These are phyloP conservation scores for Trissoscelio sp. DNA, from an alignment of 2,888 invertebrate species.

Conservation along the genomic window DNA sequence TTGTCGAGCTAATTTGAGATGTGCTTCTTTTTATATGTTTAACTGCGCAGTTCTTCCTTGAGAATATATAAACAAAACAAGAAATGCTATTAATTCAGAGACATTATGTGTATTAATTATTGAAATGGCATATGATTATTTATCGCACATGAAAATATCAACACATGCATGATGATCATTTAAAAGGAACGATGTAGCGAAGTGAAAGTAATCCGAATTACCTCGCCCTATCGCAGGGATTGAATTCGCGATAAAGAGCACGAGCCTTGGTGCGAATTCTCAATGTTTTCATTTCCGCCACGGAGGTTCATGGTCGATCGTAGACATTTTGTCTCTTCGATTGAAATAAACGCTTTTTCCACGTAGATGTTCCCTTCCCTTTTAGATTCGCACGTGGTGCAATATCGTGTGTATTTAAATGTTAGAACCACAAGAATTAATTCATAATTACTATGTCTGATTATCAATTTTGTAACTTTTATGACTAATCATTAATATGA, in stretches of 20 bases:
- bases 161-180: slow-evolving; percentile 17
- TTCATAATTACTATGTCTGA: slow-evolving; percentile 8
- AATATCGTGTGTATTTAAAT: slow-evolving; percentile 52
- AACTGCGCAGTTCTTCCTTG: too few species aligned
- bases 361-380: slow-evolving; percentile 44
- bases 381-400: slow-evolving; percentile 24
- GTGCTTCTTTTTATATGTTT: too few species aligned
- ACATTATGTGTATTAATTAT: slow-evolving; percentile 11
- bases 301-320: slow-evolving; percentile 64
- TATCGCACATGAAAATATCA: slow-evolving; percentile 29
- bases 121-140: slow-evolving; percentile 8
- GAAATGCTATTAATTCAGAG: too few species aligned
- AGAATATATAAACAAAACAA: too few species aligned
- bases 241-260: slow-evolving; percentile 56
- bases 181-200: slow-evolving; percentile 34
- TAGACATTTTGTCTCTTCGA: slow-evolving; percentile 64
- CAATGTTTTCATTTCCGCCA: slow-evolving; percentile 68
- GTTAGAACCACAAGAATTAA: slow-evolving; percentile 31
- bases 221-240: slow-evolving; percentile 54
- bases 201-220: slow-evolving; percentile 64
- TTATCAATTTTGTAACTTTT: too few species aligned
- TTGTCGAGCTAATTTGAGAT: too few species aligned
- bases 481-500: too few species aligned
- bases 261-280: slow-evolving; percentile 52
- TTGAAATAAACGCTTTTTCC: slow-evolving; percentile 48